Evolutionary conservation across 2,797 vertebrate species (phyloP), one percentile per base, ranked within the genome.

Genomic region (Discoglossus pictus): DNA sequence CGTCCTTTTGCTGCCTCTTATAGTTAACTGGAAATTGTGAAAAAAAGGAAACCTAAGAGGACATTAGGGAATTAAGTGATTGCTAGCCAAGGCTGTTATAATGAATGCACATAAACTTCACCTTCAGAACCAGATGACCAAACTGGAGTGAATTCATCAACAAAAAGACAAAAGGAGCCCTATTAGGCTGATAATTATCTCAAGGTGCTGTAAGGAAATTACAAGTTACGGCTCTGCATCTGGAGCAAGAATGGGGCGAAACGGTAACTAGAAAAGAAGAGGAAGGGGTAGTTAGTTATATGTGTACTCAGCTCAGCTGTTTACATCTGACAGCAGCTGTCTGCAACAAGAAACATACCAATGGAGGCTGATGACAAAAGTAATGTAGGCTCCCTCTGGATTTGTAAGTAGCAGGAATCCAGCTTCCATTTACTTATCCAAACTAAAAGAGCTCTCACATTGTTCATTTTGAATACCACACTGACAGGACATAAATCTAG

Each of bases 101-200:
- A 86, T 83, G 84, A 88, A 91, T 86, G 80, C 78, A 79, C 79
- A 75, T 84, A 84, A 90, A 89, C 83, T 83, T 79, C 78, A 51
- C 2, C 61, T 76, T 84, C 27, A 50, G 7, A 55, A 79, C 76
- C 86, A 89, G 86, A 86, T 89, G 85, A 86, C 66, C 78, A 78
- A 75, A 77, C 53, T 74, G 67, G 55, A 70, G 83, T 84, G 83
- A 82, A 84, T 80, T 71, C 36, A 75, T 68, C 76, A 79, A 84
- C 79, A 78, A 82, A 75, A 73, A 79, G 76, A 81, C 74, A 79
- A 83, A 76, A 80, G 35, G 43, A 47, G 21, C 24, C 34, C 20
- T 58, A 51, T 80, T 76, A 76, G 74, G 69, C 82, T 80, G 73
- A 79, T 81, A 80, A 84, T 86, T 86, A 80, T 79, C 72, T 46